Base-by-base conservation (phyloP, 2,888 invertebrate genomes). In the Copidosoma aretas region DNA sequence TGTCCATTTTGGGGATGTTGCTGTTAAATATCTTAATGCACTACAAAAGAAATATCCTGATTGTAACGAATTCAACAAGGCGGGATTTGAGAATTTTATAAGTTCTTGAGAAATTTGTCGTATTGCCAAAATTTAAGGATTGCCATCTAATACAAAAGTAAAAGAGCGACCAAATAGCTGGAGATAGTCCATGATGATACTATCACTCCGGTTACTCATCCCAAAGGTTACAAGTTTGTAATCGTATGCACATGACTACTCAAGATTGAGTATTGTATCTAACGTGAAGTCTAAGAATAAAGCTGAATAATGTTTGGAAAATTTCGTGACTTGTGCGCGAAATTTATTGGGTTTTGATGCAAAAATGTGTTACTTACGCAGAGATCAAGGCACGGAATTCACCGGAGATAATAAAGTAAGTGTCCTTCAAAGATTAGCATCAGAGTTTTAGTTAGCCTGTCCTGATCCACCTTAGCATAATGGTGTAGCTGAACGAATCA, bases 211-310 rank as follows among this genome's bases (percentile, higher is more conserved):
- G 66, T 24, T 67, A 73, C n/a, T n/a, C n/a, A n/a, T n/a, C n/a
- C n/a, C n/a, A n/a, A n/a, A n/a, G n/a, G n/a, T n/a, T n/a, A n/a
- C n/a, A n/a, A n/a, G n/a, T n/a, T n/a, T n/a, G n/a, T n/a, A n/a
- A n/a, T n/a, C n/a, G n/a, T n/a, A n/a, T 72, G 22, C 72, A 22
- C 71, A 75, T 62, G 75, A 75, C 64, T 75, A 65, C 63, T 75
- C 74, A 4, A 68, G 74, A 21, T 66, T 69, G 52, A 74, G 73
- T 3, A 74, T 64, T 69, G 67, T 71, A 21, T 77, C 56, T 49
- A 25, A 15, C 73, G 67, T 77, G 54, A 72, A 71, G 60, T 12
- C 41, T n/a, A 74, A 74, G 51, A 69, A 61, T 51, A 72, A 73
- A 46, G 67, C 71, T 1, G 70, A 64, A 3, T 3, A 61, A n/a